phyloP scores from a whole-genome alignment of 2,888 invertebrate genomes.

The Drosophila recens region DNA sequence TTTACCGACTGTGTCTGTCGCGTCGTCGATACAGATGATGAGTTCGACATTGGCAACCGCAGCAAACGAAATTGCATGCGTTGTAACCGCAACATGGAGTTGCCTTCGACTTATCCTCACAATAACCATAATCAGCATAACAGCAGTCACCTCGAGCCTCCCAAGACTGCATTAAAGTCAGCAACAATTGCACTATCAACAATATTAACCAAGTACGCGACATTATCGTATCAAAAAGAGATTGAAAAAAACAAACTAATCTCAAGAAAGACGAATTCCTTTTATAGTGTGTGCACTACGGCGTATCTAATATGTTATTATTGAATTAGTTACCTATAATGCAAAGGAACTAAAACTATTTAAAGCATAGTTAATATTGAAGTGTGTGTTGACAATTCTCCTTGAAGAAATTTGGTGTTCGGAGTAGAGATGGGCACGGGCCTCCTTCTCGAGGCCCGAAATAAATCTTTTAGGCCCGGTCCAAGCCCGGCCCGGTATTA shows the following conservation, averaged over 20 bases:
- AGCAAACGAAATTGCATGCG: too few relatives aligned
- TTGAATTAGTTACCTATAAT: neutral
- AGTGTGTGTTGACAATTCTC: too few relatives aligned
- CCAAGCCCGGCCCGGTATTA: too few relatives aligned
- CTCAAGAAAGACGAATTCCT: neutral
- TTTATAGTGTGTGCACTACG: neutral
- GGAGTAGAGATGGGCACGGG: too few relatives aligned
- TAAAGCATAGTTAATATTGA: neutral
- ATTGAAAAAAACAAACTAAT: neutral
- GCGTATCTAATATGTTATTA: neutral
- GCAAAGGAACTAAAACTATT: neutral
- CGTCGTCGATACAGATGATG: too few relatives aligned
- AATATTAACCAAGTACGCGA: neutral
- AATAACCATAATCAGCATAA: too few relatives aligned
- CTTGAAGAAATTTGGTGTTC: too few relatives aligned
- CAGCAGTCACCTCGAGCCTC: neutral
- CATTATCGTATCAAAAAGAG: neutral
- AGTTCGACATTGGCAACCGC: too few relatives aligned
- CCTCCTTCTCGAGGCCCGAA: too few relatives aligned
- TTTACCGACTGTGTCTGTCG: neutral
- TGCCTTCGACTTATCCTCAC: too few relatives aligned
- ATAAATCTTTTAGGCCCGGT: too few relatives aligned
- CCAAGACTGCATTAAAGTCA: neutral
- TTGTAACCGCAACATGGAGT: too few relatives aligned
- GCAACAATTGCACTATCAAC: neutral